Conservation (phyloP, 2,113 vertebrate genomes). For the Menidia beryllina region DNA sequence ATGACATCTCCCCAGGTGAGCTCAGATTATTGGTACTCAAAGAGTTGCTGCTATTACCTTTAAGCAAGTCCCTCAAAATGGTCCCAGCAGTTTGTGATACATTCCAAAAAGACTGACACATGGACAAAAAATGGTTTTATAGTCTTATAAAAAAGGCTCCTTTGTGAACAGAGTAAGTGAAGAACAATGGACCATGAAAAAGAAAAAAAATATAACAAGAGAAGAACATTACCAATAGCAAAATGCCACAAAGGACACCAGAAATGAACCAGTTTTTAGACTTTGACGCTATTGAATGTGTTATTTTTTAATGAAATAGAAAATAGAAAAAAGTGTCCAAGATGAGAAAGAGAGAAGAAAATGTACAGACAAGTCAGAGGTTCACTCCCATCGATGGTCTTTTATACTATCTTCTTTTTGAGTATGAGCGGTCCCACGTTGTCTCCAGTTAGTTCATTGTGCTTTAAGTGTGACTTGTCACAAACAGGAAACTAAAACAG, state of each 20-base stretch:
- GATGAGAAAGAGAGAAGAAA: too few relatives aligned
- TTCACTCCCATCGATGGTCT: conserved; percentile 14
- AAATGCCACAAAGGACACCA: background rate
- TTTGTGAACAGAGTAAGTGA: conserved; percentile 2
- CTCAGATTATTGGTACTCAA: conserved; percentile 17
- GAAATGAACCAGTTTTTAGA: conserved; percentile 4
- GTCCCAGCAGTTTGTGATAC: conserved; percentile 38
- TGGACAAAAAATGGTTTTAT: background rate
- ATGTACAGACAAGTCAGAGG: conserved; percentile 15
- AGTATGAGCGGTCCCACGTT: conserved; percentile 98
- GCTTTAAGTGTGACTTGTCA: conserved; percentile 97
- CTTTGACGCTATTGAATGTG: background rate
- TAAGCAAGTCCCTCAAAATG: conserved; percentile 50
- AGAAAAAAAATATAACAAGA: too few relatives aligned
- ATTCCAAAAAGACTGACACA: background rate
- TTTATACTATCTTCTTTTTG: conserved; percentile 97
- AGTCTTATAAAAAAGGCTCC: background rate
- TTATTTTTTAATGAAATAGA: conserved; percentile 14
- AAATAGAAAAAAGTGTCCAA: conserved; percentile 8
- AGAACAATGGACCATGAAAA: background rate
- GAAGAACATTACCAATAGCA: conserved; percentile 1
- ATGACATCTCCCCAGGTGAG: background rate
- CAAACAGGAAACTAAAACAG: conserved; percentile 95
- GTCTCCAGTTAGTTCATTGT: conserved; percentile 97
- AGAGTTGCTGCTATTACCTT: conserved; percentile 29